These are phyloP conservation scores for Euplagia quadripunctaria DNA, from an alignment of 2,888 invertebrate species.

Conservation along the genomic window DNA sequence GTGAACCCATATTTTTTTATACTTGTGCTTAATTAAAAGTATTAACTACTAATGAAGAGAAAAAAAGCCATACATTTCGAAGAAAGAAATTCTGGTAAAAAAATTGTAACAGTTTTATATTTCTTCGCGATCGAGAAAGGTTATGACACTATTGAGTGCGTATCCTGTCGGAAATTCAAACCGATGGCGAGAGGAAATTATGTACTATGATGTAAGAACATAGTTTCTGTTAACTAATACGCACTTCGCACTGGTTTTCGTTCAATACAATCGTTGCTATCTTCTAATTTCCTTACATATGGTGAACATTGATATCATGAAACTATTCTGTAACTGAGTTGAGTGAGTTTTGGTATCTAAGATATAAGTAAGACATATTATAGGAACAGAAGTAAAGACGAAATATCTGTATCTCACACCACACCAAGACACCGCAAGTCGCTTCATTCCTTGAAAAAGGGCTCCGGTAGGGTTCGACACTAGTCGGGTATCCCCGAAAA, in stretches of 20 bases:
- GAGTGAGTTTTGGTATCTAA: too few species aligned
- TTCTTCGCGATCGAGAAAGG: background rate
- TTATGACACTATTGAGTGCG: constrained; percentile 13
- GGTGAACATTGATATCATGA: too few species aligned
- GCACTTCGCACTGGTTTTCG: background rate
- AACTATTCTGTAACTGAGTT: too few species aligned
- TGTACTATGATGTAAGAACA: constrained; percentile 1
- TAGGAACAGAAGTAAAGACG: too few species aligned
- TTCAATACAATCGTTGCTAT: background rate
- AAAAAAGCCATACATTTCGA: background rate
- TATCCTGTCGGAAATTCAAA: constrained; percentile 26
- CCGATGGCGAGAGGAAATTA: constrained; percentile 21
- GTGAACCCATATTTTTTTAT: too few species aligned
- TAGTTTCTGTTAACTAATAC: background rate
- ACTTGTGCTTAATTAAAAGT: too few species aligned
- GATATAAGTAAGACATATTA: too few species aligned
- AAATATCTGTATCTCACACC: too few species aligned
- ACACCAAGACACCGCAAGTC: too few species aligned
- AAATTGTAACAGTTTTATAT: background rate
- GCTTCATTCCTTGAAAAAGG: too few species aligned
- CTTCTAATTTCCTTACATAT: background rate
- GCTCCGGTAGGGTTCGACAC: too few species aligned
- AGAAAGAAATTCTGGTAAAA: background rate
- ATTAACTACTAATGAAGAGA: background rate
- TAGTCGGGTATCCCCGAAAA: too few species aligned